Conservation (phyloP, 2,797 vertebrate genomes). For the Sebastes itinus region DNA sequence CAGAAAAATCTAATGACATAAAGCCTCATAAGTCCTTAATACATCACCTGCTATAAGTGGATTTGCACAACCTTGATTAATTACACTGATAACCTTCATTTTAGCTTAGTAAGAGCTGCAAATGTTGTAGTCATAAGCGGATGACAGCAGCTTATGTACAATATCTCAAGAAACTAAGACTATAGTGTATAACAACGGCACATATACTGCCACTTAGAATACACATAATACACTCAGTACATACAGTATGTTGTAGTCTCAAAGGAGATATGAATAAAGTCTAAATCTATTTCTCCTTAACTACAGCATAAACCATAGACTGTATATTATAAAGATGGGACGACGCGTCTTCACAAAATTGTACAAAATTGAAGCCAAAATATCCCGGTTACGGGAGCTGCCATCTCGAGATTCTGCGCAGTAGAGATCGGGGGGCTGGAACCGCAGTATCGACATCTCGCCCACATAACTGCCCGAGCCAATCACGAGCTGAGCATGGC, state of each 20-base stretch:
- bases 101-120: not conserved
- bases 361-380: too few relatives aligned
- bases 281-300: not conserved
- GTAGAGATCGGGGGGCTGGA: too few relatives aligned
- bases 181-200: not conserved
- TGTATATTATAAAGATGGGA: too few relatives aligned
- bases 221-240: too few relatives aligned
- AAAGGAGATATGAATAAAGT: not conserved
- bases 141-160: not conserved
- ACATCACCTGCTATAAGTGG: not conserved
- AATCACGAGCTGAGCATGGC: too few relatives aligned
- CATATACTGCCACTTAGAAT: not conserved
- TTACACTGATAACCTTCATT: conserved; percentile 2
- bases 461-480: fast-evolving
- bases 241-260: not conserved
- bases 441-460: fast-evolving
- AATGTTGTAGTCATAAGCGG: not conserved
- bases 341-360: fast-evolving
- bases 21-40: not conserved
- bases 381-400: fast-evolving
- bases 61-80: not conserved
- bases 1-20: conserved; percentile 1
- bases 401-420: too few relatives aligned
- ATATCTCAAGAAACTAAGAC: not conserved
- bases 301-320: not conserved